Evolutionary conservation across 1,140 invertebrate species (phyloP).

Genomic region (Acromyrmex heyeri): DNA sequence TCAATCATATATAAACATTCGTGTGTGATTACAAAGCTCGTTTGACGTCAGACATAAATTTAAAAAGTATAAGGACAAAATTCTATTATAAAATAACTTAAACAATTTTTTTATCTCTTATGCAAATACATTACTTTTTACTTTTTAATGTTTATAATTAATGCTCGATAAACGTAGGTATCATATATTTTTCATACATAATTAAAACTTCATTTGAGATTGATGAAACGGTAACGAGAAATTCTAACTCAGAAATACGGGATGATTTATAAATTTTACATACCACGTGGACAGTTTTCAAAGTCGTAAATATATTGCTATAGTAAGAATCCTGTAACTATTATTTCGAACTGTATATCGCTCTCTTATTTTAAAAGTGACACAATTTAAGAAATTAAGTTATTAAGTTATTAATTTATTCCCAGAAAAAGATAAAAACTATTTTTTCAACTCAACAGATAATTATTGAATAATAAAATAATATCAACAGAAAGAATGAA

Average conservation of each 20-base stretch:
- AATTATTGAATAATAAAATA: too few relatives aligned
- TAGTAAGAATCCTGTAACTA: slow-evolving; percentile 7
- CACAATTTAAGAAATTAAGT: too few relatives aligned
- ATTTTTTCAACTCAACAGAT: too few relatives aligned
- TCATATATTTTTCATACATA: background rate
- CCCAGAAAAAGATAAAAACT: too few relatives aligned
- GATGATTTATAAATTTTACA: slow-evolving; percentile 26
- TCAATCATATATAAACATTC: background rate
- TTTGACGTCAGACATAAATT: background rate
- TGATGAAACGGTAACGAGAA: background rate
- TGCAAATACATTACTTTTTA: background rate
- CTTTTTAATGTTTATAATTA: background rate
- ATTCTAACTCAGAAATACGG: background rate
- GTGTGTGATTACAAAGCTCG: background rate
- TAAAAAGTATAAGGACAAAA: background rate
- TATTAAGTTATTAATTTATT: too few relatives aligned
- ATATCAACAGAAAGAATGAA: too few relatives aligned
- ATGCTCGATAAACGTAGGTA: background rate
- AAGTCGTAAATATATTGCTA: slow-evolving; percentile 19
- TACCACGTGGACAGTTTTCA: background rate
- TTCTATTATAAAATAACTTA: slow-evolving; percentile 8
- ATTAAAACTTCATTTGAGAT: slow-evolving; percentile 23
- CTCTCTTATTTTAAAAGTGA: too few relatives aligned
- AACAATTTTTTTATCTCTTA: background rate
- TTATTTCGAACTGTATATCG: background rate